These are phyloP conservation scores for Aphrocallistes beatrix DNA, from an alignment of 37 sponge, comb jelly and placozoan species.

Conservation along the genomic window DNA sequence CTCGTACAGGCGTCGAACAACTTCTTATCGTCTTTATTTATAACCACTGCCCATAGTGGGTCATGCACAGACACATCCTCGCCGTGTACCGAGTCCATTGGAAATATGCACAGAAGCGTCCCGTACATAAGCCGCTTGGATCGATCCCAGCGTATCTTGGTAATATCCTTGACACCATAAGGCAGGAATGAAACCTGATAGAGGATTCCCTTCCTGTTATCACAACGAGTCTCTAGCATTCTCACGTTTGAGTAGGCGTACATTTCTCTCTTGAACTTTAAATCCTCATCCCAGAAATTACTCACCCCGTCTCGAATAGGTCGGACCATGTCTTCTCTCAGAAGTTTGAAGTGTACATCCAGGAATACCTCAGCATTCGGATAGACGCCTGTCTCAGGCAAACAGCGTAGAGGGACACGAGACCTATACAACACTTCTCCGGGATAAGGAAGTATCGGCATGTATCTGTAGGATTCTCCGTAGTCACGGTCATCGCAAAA, in stretches of 20 bases:
- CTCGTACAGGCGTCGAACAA: conserved; percentile 15
- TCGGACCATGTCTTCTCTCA: conserved; percentile 76
- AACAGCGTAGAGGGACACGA: background rate
- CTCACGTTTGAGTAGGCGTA: conserved; percentile 38
- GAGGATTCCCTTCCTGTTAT: conserved; percentile 32
- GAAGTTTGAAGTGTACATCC: conserved; percentile 67
- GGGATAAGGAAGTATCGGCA: background rate
- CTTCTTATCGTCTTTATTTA: conserved; percentile 38
- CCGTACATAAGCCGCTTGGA: conserved; percentile 63
- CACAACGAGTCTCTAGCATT: conserved; percentile 22
- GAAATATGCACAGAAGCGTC: conserved; percentile 45
- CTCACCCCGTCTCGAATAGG: conserved; percentile 61
- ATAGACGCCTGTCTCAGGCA: conserved; percentile 35
- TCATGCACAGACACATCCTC: background rate
- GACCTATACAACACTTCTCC: background rate
- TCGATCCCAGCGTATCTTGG: conserved; percentile 42
- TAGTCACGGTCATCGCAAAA: background rate
- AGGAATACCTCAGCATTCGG: conserved; percentile 57
- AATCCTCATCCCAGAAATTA: conserved; percentile 21
- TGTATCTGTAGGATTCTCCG: background rate
- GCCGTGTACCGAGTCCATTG: background rate
- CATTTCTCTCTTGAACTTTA: conserved; percentile 31
- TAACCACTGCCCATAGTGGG: conserved; percentile 52
- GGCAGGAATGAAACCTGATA: conserved; percentile 37
- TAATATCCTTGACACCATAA: conserved; percentile 23